These are phyloP conservation scores for Hemibagrus guttatus DNA, from an alignment of 2,797 vertebrate genomes.

Conservation along the genomic window DNA sequence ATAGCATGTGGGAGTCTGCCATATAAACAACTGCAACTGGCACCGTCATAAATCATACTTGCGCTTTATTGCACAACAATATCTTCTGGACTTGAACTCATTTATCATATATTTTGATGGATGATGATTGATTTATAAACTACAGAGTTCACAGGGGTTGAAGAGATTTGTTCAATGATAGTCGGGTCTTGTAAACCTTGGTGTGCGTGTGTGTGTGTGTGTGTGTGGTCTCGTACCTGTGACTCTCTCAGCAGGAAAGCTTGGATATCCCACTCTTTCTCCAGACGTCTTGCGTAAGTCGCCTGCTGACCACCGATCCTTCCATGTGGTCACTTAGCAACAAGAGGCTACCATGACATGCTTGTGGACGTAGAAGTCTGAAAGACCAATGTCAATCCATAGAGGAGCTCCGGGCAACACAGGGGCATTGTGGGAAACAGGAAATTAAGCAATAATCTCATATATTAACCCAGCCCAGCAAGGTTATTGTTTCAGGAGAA, in stretches of 20 bases:
- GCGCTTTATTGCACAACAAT: background rate
- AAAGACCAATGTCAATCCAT: slow-evolving; percentile 90
- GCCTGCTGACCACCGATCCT: slow-evolving; percentile 96
- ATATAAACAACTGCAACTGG: background rate
- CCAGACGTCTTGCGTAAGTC: slow-evolving; percentile 80
- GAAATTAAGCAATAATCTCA: slow-evolving; percentile 48
- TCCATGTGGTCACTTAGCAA: slow-evolving; percentile 89
- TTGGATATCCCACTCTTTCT: slow-evolving; percentile 63
- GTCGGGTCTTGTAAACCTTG: background rate
- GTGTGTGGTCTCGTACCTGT: slow-evolving; percentile 38
- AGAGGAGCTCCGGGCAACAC: slow-evolving; percentile 98
- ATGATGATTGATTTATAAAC: background rate
- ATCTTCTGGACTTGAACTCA: background rate
- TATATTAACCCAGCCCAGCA: background rate
- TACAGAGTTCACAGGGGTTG: background rate
- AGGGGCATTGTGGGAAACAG: slow-evolving; percentile 93
- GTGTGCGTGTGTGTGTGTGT: slow-evolving; percentile 5
- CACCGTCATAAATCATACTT: background rate
- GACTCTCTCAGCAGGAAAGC: slow-evolving; percentile 78
- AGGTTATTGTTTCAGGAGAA: background rate
- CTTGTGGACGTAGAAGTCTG: slow-evolving; percentile 92
- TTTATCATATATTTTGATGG: background rate
- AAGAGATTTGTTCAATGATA: background rate
- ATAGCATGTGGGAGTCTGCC: background rate
- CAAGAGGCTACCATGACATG: slow-evolving; percentile 92